Evolutionary conservation across 1,140 invertebrate genomes (phyloP), one percentile per base, ranked within the genome.

Genomic region (Pollicipes pollicipes): DNA sequence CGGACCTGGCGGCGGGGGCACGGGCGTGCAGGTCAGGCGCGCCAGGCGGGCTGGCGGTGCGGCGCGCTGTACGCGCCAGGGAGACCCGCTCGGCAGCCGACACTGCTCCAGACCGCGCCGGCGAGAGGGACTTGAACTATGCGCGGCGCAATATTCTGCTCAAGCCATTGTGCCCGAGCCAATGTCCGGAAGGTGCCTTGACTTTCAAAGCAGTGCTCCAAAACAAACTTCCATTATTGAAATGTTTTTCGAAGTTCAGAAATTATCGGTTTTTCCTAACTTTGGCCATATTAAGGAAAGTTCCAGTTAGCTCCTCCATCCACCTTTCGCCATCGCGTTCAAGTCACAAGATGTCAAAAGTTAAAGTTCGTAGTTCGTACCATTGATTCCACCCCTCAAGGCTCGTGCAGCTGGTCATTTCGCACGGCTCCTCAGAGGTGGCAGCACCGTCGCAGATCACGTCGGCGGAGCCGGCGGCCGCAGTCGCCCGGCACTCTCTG

Each of bases 331-430:
- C 13, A 30, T n/a, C 6, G 29, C 70, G 66, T 63, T 29, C 69
- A 68, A 58, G 69, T 30, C 70, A 30, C 69, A 24, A 68, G 58
- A n/a, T 73, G 73, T 70, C 30, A 27, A 69, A 30, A 73, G 45
- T 30, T 26, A 30, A 63, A 70, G 28, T 26, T n/a, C 37, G 28
- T 35, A 24, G 30, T 0, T 32, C 69, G 17, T 26, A 37, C 69
- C 30, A 30, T 45, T 70, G 29, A 26, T 70, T 64, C 45, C 37
- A 35, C 30, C 68, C 68, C 63, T 29, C 74, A 71, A 71, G 72
- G 86, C 82, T 82, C 76, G 79, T 83, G 76, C 86, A 88, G 35
- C 83, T 83, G 35, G 82, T 80, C 79, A 83, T 83, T 74, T 87
- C 83, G 76, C 86, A 88, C 26, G 81, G 78, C 71, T 83, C 81